Percentiles rank a stretch among this genome's conserved stretches.
Evolutionary conservation across 2,888 invertebrate species (phyloP).

Genomic region (Phorcus lineatus): DNA sequence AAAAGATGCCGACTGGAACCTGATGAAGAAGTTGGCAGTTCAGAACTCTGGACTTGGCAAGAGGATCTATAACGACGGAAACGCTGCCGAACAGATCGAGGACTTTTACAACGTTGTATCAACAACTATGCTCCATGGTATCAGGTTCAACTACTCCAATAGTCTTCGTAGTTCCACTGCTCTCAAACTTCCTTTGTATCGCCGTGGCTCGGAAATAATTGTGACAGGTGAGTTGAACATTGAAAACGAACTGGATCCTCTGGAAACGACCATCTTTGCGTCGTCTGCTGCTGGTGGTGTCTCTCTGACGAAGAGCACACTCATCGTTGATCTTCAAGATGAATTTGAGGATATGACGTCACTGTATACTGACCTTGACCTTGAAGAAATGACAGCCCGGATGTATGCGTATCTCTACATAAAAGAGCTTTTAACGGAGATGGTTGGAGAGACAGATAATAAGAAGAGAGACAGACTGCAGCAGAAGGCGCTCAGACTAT

Average conservation of each 20-base stretch:
- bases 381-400: constrained; percentile 49
- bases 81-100: constrained; percentile 82
- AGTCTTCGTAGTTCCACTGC: constrained; percentile 52
- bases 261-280: constrained; percentile 27
- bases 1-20: neutral
- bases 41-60: constrained; percentile 83
- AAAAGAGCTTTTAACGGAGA: constrained; percentile 51
- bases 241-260: neutral
- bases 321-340: neutral
- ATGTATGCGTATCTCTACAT: constrained; percentile 64
- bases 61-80: constrained; percentile 84
- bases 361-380: neutral
- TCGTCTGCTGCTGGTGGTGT: constrained; percentile 34
- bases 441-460: constrained; percentile 36
- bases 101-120: constrained; percentile 80
- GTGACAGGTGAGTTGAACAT: constrained; percentile 40
- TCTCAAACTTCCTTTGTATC: constrained; percentile 48
- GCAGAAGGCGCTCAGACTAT: constrained; percentile 45
- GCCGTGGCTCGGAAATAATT: constrained; percentile 59
- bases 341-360: neutral
- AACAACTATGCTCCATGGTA: constrained; percentile 83
- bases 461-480: constrained; percentile 38
- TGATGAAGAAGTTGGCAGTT: neutral
- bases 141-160: constrained; percentile 80
- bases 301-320: neutral